Percentiles rank a stretch among this genome's conserved stretches.
phyloP scores from a whole-genome alignment of 2,113 vertebrate genomes.

The Phocoena sinus region DNA sequence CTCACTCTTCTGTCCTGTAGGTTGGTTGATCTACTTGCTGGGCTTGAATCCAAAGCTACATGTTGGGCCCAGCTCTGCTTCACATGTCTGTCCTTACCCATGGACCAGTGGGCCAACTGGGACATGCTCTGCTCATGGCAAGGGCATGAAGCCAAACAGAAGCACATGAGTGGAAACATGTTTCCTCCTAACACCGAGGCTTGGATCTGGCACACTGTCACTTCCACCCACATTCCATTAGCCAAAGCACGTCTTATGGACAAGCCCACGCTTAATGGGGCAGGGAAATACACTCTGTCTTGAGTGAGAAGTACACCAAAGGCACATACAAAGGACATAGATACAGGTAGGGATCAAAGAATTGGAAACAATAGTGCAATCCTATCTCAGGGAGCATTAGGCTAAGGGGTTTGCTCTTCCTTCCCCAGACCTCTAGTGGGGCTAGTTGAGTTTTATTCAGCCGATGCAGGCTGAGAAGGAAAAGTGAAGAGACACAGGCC shows the following conservation, averaged over 20 bases:
- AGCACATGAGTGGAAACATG: not conserved
- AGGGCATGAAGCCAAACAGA: not conserved
- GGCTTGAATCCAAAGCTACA: not conserved
- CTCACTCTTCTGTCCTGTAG: not conserved
- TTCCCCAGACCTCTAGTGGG: not conserved
- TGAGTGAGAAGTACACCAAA: not conserved
- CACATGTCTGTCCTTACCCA: not conserved
- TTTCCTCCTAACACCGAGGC: not conserved
- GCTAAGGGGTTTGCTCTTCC: not conserved
- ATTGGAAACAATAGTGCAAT: not conserved
- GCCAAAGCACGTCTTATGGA: not conserved
- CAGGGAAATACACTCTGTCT: not conserved
- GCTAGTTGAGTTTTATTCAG: not conserved
- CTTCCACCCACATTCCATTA: not conserved
- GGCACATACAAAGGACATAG: not conserved
- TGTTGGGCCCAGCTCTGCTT: not conserved
- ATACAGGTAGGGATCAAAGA: not conserved
- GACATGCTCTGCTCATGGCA: fast-evolving
- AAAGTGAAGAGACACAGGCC: not conserved
- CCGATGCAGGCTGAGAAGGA: not conserved
- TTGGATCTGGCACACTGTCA: not conserved
- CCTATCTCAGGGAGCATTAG: not conserved
- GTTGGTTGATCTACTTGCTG: not conserved
- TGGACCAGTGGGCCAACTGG: not conserved
- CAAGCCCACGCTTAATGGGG: not conserved